Evolutionary conservation across 2,113 vertebrate species (phyloP).

Genomic region (Haemorhous mexicanus): DNA sequence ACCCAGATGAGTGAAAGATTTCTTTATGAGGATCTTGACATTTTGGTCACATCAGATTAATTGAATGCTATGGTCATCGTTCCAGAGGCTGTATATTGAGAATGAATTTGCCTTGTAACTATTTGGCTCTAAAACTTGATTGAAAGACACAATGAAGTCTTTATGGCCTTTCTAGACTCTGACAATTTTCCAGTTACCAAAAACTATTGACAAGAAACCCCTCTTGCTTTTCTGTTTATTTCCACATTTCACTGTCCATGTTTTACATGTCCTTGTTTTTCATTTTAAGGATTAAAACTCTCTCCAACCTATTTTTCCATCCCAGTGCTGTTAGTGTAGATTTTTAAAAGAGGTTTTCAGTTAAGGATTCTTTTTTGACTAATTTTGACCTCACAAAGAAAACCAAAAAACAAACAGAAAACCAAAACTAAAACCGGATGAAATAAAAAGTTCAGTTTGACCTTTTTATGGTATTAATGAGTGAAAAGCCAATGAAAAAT

Average conservation of each 20-base stretch:
- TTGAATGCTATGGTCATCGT: not conserved
- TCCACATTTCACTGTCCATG: not conserved
- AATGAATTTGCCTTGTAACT: conserved; percentile 49
- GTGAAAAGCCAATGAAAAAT: not conserved
- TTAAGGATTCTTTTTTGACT: not conserved
- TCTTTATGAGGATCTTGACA: conserved; percentile 52
- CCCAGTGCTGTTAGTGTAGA: not conserved
- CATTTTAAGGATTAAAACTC: not conserved
- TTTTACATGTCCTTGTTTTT: not conserved
- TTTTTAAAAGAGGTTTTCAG: not conserved
- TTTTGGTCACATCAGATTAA: conserved; percentile 29
- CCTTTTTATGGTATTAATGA: not conserved
- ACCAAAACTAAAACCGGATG: accelerated
- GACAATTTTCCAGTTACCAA: conserved; percentile 12
- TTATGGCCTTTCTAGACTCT: conserved; percentile 30
- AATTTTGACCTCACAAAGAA: not conserved
- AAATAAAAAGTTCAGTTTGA: conserved; percentile 22
- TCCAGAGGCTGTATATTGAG: conserved; percentile 26
- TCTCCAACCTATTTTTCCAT: not conserved
- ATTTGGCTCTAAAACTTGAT: conserved; percentile 35
- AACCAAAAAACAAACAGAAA: not conserved
- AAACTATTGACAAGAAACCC: not conserved
- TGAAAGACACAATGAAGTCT: conserved; percentile 52
- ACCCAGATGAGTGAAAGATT: conserved; percentile 35
- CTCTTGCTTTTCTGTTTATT: conserved; percentile 30